phyloP scores from a whole-genome alignment of 2,888 invertebrate species.

The Buathra laborator region DNA sequence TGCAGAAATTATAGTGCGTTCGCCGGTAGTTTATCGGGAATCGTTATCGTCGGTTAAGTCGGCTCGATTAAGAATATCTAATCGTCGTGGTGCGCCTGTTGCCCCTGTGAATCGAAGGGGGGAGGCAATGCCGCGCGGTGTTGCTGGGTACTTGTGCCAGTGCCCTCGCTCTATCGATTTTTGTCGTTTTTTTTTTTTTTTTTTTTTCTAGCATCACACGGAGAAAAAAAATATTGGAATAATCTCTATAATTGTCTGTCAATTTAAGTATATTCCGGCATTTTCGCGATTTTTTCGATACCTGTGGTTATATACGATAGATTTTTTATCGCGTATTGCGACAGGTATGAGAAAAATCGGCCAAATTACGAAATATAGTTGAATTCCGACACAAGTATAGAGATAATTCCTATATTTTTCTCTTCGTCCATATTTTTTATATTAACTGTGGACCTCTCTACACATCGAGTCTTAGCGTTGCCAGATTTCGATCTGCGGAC shows the following conservation, averaged over 20 bases:
- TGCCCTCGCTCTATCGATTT: constrained; percentile 43
- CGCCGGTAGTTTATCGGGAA: constrained; percentile 72
- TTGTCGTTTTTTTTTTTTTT: constrained; percentile 18
- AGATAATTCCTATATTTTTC: background rate
- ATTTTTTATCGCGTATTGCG: too few species aligned
- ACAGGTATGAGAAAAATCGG: too few species aligned
- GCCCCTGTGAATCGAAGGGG: constrained; percentile 34
- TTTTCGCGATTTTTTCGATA: too few species aligned
- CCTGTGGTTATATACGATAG: too few species aligned
- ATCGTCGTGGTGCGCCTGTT: constrained; percentile 62
- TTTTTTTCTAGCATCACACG: constrained; percentile 4
- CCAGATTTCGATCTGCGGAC: constrained; percentile 4
- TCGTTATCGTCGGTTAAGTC: constrained; percentile 72
- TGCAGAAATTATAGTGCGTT: constrained; percentile 76
- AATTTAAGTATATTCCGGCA: too few species aligned
- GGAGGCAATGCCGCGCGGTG: constrained; percentile 51
- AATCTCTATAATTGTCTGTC: too few species aligned
- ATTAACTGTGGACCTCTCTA: constrained; percentile 28
- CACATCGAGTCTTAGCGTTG: constrained; percentile 37
- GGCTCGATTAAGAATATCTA: constrained; percentile 76
- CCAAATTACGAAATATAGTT: too few species aligned
- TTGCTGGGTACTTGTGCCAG: constrained; percentile 39
- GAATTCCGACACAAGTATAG: too few species aligned
- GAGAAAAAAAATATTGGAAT: too few species aligned
- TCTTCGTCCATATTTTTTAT: constrained; percentile 50